Evolutionary conservation across 2,888 invertebrate species (phyloP), one percentile per base, ranked within the genome.

Genomic region (Sinopyrophorus schimmeli): DNA sequence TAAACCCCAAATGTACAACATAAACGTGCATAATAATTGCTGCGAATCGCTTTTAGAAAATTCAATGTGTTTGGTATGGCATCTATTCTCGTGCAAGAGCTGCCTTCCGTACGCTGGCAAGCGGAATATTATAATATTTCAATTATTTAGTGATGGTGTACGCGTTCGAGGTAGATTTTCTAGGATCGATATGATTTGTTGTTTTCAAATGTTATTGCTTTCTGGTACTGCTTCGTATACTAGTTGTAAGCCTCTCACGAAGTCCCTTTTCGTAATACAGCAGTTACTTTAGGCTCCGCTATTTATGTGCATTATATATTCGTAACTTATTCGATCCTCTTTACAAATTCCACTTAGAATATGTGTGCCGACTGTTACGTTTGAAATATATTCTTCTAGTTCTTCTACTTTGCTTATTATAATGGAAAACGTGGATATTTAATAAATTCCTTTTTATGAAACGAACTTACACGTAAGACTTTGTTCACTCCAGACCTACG

Each of bases 131-230:
- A 59, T 60, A 57, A 62, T 66, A 66, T 66, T 65, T 67, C 63
- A 65, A 63, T 62, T 64, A 64, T 65, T 62, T 64, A 62, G 62
- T 61, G n/a, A n/a, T n/a, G 54, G 50, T 55, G 42, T 48, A 44
- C 48, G 38, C 38, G 53, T 44, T 41, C 52, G 39, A 59, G 57
- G 66, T 63, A 68, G 69, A 71, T 72, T 69, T 70, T 69, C 63
- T 69, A 56, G 70, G 70, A 71, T 71, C 63, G 68, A 62, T 62
- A 68, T 72, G 72, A 72, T 72, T 72, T 72, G 72, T 71, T 68
- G 70, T 70, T 69, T 66, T 64, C 66, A 66, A 71, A 70, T 70
- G 64, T 67, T 71, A 69, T 68, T 69, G 68, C 67, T 49, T 49
- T 42, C 43, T 49, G 43, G 37, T 42, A 49, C 39, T 49, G 49